Conservation (phyloP, 2,113 vertebrate genomes). For the Ovis canadensis region DNA sequence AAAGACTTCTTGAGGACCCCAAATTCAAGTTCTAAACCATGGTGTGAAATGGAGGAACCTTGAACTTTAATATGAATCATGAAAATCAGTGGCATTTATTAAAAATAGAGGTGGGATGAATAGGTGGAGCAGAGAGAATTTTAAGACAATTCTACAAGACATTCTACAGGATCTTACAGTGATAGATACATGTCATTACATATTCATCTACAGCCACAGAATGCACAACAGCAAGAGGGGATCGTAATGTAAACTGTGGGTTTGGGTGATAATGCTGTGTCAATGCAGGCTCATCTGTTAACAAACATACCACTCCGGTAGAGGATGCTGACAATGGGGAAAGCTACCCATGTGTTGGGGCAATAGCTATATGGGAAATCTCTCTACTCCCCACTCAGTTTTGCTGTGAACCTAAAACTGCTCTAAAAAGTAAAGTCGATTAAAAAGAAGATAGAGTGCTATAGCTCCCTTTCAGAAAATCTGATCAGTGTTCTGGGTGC, state of each 20-base stretch:
- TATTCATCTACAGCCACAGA: background rate
- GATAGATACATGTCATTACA: background rate
- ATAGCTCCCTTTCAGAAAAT: background rate
- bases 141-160: background rate
- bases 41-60: background rate
- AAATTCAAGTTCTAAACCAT: background rate
- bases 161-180: background rate
- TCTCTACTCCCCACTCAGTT: background rate
- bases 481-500: background rate
- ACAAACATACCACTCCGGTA: background rate
- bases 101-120: background rate
- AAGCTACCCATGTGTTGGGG: fast-evolving
- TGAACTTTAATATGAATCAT: background rate
- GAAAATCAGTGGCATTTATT: background rate
- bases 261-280: background rate
- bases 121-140: background rate
- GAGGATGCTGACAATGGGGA: too few species aligned
- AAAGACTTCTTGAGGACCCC: background rate
- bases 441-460: background rate
- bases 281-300: background rate
- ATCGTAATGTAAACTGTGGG: too few species aligned
- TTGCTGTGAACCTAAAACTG: background rate
- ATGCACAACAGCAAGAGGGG: background rate
- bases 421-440: background rate
- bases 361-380: background rate